phyloP scores from a whole-genome alignment of 2,113 vertebrate species.

The Anser cygnoides region DNA sequence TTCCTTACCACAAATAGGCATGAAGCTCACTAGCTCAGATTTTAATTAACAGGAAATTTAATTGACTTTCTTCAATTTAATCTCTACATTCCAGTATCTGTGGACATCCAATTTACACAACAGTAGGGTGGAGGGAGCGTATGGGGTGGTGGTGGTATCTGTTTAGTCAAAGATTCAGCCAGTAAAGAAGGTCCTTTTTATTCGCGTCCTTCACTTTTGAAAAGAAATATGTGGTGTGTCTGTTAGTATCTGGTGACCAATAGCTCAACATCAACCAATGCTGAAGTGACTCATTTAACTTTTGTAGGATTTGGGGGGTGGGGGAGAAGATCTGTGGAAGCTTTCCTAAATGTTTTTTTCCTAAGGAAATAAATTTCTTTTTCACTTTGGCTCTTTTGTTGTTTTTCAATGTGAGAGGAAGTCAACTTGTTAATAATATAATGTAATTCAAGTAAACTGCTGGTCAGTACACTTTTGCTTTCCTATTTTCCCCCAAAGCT shows the following conservation, averaged over 20 bases:
- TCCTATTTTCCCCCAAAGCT: not conserved
- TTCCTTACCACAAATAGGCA: not conserved
- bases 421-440: not conserved
- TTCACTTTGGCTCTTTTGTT: not conserved
- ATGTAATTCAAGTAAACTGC: not conserved
- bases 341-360: not conserved
- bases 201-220: not conserved
- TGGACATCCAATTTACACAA: not conserved
- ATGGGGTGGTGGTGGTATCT: not conserved
- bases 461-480: not conserved
- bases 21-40: not conserved
- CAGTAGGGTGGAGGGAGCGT: accelerated
- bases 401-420: not conserved
- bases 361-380: not conserved
- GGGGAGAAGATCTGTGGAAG: not conserved
- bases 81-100: not conserved
- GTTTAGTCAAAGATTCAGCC: not conserved
- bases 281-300: not conserved
- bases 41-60: not conserved
- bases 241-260: not conserved
- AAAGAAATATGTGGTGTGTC: not conserved
- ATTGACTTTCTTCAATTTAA: not conserved
- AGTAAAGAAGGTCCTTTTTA: not conserved
- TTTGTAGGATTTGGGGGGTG: not conserved
- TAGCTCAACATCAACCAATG: not conserved